phyloP scores from a whole-genome alignment of 2,797 vertebrate genomes.

The Streptopelia turtur region DNA sequence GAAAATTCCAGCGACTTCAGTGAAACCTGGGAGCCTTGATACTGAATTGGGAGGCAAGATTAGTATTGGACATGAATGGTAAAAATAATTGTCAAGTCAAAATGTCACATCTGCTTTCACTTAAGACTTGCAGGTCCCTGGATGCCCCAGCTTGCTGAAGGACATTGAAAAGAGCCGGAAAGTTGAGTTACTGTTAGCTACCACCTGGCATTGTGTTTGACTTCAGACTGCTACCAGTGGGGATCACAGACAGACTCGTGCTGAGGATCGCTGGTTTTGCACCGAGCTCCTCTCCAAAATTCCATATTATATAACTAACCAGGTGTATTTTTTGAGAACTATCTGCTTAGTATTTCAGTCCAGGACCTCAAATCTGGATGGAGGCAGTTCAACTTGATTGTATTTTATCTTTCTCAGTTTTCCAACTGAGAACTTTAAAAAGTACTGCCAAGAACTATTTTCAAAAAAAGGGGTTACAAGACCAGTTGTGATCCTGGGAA shows the following conservation, averaged over 20 bases:
- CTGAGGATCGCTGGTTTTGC: background rate
- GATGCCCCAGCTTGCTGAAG: background rate
- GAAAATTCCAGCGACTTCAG: background rate
- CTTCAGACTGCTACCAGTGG: rapidly evolving
- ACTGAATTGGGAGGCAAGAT: background rate
- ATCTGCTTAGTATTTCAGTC: background rate
- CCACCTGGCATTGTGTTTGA: background rate
- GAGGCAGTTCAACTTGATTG: background rate
- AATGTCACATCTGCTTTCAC: constrained; percentile 6
- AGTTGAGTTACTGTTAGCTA: background rate
- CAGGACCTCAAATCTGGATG: background rate
- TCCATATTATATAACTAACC: background rate
- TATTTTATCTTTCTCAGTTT: background rate
- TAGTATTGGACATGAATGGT: background rate
- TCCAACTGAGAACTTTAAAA: background rate
- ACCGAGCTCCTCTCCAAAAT: background rate
- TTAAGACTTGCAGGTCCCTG: background rate
- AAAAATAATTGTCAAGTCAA: background rate
- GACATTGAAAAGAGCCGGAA: background rate
- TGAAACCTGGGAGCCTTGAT: background rate
- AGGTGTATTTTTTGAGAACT: background rate
- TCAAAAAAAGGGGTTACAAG: background rate
- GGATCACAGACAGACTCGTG: background rate
- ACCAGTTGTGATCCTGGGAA: background rate
- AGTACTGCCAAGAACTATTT: background rate